Evolutionary conservation across 2,113 vertebrate genomes (phyloP), one percentile per base, ranked within the genome.

Genomic region (Oceanites oceanicus): DNA sequence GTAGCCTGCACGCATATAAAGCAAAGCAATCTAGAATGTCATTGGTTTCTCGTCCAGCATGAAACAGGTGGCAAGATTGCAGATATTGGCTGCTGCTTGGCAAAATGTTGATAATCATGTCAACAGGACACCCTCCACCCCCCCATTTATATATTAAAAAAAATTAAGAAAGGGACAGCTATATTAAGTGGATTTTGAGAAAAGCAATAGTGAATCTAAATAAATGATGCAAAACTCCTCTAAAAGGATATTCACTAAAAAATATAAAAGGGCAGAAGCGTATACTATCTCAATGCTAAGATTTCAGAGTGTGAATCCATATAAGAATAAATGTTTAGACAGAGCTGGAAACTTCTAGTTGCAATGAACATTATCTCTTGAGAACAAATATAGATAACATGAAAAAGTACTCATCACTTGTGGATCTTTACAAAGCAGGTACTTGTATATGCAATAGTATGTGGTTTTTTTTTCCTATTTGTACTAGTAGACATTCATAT

Each of bases 131-230:
- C 10, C n/a, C n/a, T n/a, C n/a, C n/a, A 8, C 2, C 0, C 5
- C 32, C 4, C 21, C 6, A 22, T 19, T 42, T 36, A 14, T 36
- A 27, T 30, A 52, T 38, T 61, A 22, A 15, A 25, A 22, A 19
- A 90, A 68, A 23, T 16, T 11, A 25, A 42, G 44, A 15, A 82
- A 72, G 25, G 16, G 23, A 17, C 29, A 23, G 21, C 67, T 83
- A 6, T 56, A 25, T 88, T 68, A 91, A 90, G 49, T 86, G 32
- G 29, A 36, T 92, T 93, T 94, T 79, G 40, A 79, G 45, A 66
- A 92, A 88, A 88, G 72, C 76, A 63, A 34, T 71, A 72, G 79
- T 68, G 11, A 91, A 74, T 87, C 22, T 63, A 87, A 94, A 80
- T 66, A 84, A 86, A 55, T 19, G 2, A 52, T 44, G 19, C 13